Percentiles rank a stretch among this genome's conserved stretches.
Conservation (phyloP, 2,113 vertebrate genomes). For the Spea multiplicata region DNA sequence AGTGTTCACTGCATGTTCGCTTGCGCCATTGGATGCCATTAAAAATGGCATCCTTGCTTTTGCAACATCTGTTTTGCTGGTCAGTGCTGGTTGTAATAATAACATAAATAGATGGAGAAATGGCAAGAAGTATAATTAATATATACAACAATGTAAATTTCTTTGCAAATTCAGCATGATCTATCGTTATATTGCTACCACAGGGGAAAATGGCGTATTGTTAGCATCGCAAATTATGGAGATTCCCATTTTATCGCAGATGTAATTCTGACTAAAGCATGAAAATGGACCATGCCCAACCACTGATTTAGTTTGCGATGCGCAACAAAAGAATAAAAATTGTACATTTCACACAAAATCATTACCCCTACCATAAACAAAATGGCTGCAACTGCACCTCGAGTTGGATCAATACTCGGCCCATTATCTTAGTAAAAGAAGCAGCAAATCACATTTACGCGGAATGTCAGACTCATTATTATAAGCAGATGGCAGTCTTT, state of each 20-base stretch:
- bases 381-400: conserved; percentile 72
- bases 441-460: conserved; percentile 86
- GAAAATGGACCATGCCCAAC: conserved; percentile 21
- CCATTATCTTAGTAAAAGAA: conserved; percentile 84
- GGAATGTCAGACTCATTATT: conserved; percentile 91
- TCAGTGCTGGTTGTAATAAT: too few relatives aligned
- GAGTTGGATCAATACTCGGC: conserved; percentile 85
- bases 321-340: conserved; percentile 40
- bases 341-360: conserved; percentile 55
- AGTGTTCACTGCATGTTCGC: too few relatives aligned
- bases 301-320: conserved; percentile 29
- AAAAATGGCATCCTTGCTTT: too few relatives aligned
- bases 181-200: too few relatives aligned
- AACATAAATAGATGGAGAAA: too few relatives aligned
- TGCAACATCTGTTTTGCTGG: too few relatives aligned
- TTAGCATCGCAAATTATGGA: neutral
- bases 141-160: too few relatives aligned
- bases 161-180: too few relatives aligned
- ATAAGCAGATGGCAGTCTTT: conserved; percentile 88
- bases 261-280: conserved; percentile 5
- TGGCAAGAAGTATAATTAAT: too few relatives aligned
- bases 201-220: too few relatives aligned
- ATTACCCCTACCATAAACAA: conserved; percentile 70
- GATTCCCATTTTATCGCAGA: neutral
- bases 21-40: too few relatives aligned